These are phyloP conservation scores for Drosophila birchii DNA, from an alignment of 2,888 invertebrate genomes.

Conservation along the genomic window DNA sequence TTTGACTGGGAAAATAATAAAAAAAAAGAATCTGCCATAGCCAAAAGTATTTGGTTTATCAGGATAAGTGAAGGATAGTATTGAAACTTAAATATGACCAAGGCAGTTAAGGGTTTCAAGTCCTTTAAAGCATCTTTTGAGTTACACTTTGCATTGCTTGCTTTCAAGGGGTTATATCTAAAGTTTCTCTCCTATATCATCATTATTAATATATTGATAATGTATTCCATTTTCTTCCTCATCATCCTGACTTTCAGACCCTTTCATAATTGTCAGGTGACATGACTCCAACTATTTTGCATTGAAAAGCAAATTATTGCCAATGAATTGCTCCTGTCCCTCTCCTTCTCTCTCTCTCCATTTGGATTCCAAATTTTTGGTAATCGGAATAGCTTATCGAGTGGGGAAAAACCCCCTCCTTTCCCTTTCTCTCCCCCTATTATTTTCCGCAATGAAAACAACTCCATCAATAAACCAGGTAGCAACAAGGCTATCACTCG, in stretches of 20 bases:
- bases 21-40: not conserved
- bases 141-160: not conserved
- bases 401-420: not conserved
- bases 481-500: slow-evolving; percentile 39
- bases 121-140: not conserved
- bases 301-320: slow-evolving; percentile 37
- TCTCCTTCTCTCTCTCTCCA: not conserved
- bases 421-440: not conserved
- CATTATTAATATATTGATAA: not conserved
- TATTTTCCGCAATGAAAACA: slow-evolving; percentile 24
- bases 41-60: slow-evolving; percentile 33
- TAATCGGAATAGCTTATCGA: slow-evolving; percentile 39
- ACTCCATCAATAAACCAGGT: slow-evolving; percentile 44
- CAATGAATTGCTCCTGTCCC: slow-evolving; percentile 25
- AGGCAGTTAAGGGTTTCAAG: not conserved
- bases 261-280: slow-evolving; percentile 23
- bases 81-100: not conserved
- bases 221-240: not conserved
- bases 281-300: slow-evolving; percentile 30
- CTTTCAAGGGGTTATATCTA: too few relatives aligned
- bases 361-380: slow-evolving; percentile 23
- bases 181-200: too few relatives aligned
- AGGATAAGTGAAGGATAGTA: not conserved
- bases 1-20: slow-evolving; percentile 15
- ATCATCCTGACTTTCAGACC: slow-evolving; percentile 1